Conservation (phyloP, 2,113 vertebrate species). For the Caloenas nicobarica region DNA sequence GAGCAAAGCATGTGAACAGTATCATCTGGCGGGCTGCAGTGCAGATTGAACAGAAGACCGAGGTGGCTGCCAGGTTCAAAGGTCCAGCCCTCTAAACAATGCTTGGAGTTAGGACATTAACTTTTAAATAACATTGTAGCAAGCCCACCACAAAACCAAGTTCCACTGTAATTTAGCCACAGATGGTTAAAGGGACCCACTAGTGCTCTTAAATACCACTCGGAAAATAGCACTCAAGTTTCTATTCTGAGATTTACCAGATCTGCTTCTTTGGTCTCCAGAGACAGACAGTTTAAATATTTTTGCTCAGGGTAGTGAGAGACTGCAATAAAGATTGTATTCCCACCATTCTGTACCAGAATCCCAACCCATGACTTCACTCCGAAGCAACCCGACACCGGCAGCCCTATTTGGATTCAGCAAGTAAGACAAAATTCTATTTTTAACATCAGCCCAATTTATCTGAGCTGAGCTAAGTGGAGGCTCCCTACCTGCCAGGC, state of each 20-base stretch:
- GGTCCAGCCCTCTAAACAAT: neutral
- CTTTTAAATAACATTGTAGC: neutral
- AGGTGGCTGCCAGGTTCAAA: neutral
- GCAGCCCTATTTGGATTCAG: neutral
- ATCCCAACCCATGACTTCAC: neutral
- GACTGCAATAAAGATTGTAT: neutral
- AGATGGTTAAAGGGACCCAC: neutral
- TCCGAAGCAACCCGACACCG: neutral
- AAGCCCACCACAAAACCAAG: neutral
- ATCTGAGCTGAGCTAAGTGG: neutral
- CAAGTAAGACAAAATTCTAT: neutral
- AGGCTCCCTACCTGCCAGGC: conserved; percentile 73
- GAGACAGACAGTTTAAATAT: neutral
- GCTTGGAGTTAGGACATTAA: neutral
- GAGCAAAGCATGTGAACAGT: neutral
- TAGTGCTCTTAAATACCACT: neutral
- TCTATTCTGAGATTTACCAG: neutral
- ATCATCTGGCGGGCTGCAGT: neutral
- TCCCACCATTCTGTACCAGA: neutral
- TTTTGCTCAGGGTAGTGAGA: neutral
- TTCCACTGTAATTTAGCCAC: neutral
- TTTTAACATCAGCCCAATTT: conserved; percentile 31
- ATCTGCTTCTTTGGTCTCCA: neutral
- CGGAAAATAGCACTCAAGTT: neutral
- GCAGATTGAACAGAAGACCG: neutral